phyloP scores from a whole-genome alignment of 2,888 invertebrate species.

The Trilocha varians region DNA sequence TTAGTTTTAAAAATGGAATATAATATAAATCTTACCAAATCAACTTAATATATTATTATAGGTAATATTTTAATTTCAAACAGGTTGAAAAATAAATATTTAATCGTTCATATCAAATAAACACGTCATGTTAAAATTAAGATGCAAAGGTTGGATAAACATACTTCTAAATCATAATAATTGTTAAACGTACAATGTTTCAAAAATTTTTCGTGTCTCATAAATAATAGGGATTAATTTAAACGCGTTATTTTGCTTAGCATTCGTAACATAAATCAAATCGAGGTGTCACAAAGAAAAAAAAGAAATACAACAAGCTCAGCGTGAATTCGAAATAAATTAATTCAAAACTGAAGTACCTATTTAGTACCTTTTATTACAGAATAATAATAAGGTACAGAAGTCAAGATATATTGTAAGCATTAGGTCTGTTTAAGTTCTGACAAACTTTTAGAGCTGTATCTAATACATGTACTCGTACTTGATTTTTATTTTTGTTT shows the following conservation, averaged over 20 bases:
- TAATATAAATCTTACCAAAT: too few relatives aligned
- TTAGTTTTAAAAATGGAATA: too few relatives aligned
- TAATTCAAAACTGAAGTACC: background rate
- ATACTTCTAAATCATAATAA: background rate
- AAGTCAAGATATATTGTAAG: too few relatives aligned
- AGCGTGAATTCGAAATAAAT: constrained; percentile 4
- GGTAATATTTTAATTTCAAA: too few relatives aligned
- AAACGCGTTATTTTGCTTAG: constrained; percentile 20
- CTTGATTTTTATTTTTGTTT: too few relatives aligned
- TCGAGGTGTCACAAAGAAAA: constrained; percentile 20
- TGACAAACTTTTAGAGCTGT: too few relatives aligned
- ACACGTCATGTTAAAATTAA: too few relatives aligned
- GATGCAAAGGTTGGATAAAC: background rate
- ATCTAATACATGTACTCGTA: too few relatives aligned
- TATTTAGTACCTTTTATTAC: constrained; percentile 9
- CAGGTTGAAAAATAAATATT: background rate
- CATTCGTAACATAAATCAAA: constrained; percentile 30
- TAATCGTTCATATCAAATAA: background rate
- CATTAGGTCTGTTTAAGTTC: too few relatives aligned
- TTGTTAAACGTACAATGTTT: background rate
- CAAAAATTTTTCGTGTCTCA: constrained; percentile 13
- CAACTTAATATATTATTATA: too few relatives aligned
- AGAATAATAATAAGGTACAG: too few relatives aligned
- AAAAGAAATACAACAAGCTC: constrained; percentile 9
- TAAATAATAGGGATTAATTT: constrained; percentile 26